phyloP scores from a whole-genome alignment of 1,140 invertebrate species.

The Bombus waltoni region DNA sequence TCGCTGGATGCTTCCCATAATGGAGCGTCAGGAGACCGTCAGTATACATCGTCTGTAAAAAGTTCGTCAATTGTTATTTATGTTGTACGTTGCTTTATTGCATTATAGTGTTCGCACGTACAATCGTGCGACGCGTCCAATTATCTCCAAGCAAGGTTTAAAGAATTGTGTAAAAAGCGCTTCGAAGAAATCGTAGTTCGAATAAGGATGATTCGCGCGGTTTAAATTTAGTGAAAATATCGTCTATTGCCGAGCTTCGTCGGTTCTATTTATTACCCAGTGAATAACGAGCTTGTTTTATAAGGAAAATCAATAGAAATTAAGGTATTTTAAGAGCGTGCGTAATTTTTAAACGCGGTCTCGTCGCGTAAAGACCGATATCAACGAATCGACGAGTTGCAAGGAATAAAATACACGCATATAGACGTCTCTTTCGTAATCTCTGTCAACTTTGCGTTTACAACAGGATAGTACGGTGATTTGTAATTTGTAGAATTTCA shows the following conservation, averaged over 20 bases:
- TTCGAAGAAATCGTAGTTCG: background rate
- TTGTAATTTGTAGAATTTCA: too few relatives aligned
- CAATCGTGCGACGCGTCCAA: background rate
- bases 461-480: too few relatives aligned
- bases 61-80: conserved; percentile 1
- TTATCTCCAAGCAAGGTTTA: background rate
- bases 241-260: too few relatives aligned
- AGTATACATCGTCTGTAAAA: conserved; percentile 83
- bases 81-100: background rate
- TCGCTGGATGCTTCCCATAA: conserved; percentile 94
- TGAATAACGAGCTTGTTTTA: background rate
- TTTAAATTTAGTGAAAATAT: too few relatives aligned
- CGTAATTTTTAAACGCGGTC: too few relatives aligned
- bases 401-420: background rate
- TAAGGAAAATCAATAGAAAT: too few relatives aligned
- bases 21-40: conserved; percentile 91
- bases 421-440: too few relatives aligned
- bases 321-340: too few relatives aligned
- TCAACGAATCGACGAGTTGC: background rate
- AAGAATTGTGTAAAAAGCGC: background rate
- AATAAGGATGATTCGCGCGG: too few relatives aligned
- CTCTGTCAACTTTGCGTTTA: too few relatives aligned
- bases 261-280: too few relatives aligned
- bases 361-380: too few relatives aligned
- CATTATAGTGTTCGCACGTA: background rate